Percentiles rank a stretch among this genome's conserved stretches.
Evolutionary conservation across 2,888 invertebrate genomes (phyloP).

Genomic region (Cenopis cana): DNA sequence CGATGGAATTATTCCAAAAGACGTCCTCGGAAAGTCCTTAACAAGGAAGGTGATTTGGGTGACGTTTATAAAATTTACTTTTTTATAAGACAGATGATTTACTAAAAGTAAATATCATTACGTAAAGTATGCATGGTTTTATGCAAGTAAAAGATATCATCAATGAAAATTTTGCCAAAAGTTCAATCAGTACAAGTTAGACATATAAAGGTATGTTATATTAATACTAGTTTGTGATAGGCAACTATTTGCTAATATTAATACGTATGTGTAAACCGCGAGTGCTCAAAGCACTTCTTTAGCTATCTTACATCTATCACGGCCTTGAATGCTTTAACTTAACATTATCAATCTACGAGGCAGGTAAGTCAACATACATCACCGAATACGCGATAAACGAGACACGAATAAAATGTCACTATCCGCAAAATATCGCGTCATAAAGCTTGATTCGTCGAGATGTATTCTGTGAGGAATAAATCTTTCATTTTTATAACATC

Average conservation of each 20-base stretch:
- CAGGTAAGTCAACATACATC: conserved; percentile 1
- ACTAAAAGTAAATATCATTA: too few species aligned
- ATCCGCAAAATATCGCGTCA: not conserved
- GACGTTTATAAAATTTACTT: not conserved
- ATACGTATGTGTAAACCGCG: conserved; percentile 63
- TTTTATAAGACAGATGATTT: not conserved
- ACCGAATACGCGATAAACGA: not conserved
- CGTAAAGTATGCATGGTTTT: not conserved
- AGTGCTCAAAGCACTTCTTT: conserved; percentile 69
- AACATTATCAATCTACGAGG: conserved; percentile 36
- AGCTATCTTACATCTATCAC: conserved; percentile 74
- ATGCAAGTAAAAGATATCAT: not conserved
- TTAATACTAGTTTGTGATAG: conserved; percentile 55
- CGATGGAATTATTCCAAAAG: not conserved
- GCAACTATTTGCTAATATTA: conserved; percentile 57
- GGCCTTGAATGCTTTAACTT: conserved; percentile 71
- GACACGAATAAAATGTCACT: not conserved
- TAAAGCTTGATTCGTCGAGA: not conserved
- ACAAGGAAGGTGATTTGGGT: not conserved
- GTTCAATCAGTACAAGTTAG: conserved; percentile 4
- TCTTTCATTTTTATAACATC: conserved; percentile 5
- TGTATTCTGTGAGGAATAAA: not conserved
- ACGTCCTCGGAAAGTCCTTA: conserved; percentile 1
- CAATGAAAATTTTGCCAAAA: conserved; percentile 9
- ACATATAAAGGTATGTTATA: conserved; percentile 28